Evolutionary conservation across 2,888 invertebrate species (phyloP).

Genomic region (Scaptomyza flava): DNA sequence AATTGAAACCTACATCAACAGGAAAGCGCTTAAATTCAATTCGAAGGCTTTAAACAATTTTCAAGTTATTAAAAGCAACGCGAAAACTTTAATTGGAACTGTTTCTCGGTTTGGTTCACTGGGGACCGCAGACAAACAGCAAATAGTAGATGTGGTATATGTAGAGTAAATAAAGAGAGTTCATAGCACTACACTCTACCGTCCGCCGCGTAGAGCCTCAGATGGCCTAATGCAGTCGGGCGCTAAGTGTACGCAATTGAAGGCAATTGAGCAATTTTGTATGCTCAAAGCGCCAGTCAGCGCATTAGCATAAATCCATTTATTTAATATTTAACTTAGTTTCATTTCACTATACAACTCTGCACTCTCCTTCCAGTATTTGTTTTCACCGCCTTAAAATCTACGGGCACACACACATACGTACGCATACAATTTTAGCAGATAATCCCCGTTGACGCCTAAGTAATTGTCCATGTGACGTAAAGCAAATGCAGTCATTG

Average conservation of each 20-base stretch:
- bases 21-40: conserved; percentile 54
- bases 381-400: conserved; percentile 32
- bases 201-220: neutral
- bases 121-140: conserved; percentile 20
- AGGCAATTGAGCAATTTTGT: conserved; percentile 71
- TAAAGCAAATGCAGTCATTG: conserved; percentile 36
- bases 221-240: conserved; percentile 29
- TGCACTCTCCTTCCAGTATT: neutral
- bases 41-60: conserved; percentile 61
- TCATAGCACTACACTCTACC: neutral
- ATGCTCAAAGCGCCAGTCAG: conserved; percentile 39
- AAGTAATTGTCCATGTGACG: conserved; percentile 56
- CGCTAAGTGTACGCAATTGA: conserved; percentile 72
- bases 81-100: conserved; percentile 75
- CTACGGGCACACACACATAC: neutral
- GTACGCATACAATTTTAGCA: conserved; percentile 22
- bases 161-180: neutral
- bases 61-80: conserved; percentile 72
- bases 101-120: conserved; percentile 28
- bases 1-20: conserved; percentile 50
- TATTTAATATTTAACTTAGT: conserved; percentile 79
- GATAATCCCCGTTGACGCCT: conserved; percentile 58
- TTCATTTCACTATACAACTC: conserved; percentile 41
- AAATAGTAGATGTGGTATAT: conserved; percentile 25
- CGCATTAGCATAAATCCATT: conserved; percentile 74